Evolutionary conservation across 2,888 invertebrate genomes (phyloP).

Genomic region (Drosophila neonasuta): DNA sequence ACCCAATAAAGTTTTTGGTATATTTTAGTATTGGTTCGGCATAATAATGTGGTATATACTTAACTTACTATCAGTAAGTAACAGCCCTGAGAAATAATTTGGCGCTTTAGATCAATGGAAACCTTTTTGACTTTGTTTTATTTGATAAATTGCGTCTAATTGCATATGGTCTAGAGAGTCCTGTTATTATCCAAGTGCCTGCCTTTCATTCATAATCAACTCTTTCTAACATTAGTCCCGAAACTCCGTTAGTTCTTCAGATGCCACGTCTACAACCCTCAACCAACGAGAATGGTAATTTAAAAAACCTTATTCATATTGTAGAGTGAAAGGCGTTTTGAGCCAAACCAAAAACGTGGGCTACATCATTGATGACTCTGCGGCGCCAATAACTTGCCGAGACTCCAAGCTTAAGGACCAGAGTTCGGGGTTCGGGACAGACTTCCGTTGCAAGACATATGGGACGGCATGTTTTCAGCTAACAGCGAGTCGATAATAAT

Average conservation of each 20-base stretch:
- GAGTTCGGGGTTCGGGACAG: conserved; percentile 20
- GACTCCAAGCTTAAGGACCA: not conserved
- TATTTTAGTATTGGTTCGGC: too few relatives aligned
- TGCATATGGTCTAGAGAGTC: conserved; percentile 59
- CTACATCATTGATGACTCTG: conserved; percentile 66
- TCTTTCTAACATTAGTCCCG: conserved; percentile 25
- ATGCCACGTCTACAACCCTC: conserved; percentile 17
- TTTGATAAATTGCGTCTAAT: conserved; percentile 71
- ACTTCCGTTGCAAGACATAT: conserved; percentile 66
- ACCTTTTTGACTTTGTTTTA: not conserved
- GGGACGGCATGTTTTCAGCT: conserved; percentile 15
- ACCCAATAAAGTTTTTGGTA: too few relatives aligned
- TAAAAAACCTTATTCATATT: conserved; percentile 28
- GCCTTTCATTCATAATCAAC: conserved; percentile 73
- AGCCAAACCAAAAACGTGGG: conserved; percentile 55
- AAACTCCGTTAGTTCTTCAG: conserved; percentile 57
- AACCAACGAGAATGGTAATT: conserved; percentile 67
- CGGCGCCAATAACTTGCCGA: conserved; percentile 69
- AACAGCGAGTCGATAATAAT: conserved; percentile 42
- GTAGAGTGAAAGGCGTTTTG: conserved; percentile 44
- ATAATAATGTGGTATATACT: too few relatives aligned
- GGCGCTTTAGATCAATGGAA: conserved; percentile 11
- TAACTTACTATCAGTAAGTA: too few relatives aligned
- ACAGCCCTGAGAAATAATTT: too few relatives aligned
- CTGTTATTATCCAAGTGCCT: conserved; percentile 66